Conservation (phyloP, 2,113 vertebrate genomes). For the Ranitomeya imitator region DNA sequence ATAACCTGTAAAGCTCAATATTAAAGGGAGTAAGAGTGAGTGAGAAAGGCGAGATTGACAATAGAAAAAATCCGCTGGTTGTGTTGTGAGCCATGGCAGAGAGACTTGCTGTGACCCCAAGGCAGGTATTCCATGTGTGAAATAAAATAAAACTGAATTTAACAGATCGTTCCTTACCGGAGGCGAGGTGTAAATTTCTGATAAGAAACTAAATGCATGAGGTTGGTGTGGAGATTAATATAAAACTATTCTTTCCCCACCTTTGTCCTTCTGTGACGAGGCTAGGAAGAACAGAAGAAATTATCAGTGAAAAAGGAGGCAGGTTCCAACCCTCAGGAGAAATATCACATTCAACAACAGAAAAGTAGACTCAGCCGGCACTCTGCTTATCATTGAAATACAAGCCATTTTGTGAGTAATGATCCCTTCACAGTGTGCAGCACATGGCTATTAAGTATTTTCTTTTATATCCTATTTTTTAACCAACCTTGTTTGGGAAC, state of each 20-base stretch:
- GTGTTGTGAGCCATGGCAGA: constrained; percentile 50
- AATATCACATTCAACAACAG: constrained; percentile 28
- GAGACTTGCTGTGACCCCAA: constrained; percentile 60
- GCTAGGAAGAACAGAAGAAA: constrained; percentile 36
- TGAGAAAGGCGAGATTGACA: constrained; percentile 46
- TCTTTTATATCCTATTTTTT: constrained; percentile 32
- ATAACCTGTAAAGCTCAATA: constrained; percentile 53
- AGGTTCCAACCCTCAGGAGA: constrained; percentile 48
- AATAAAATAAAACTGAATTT: constrained; percentile 65
- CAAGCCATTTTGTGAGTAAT: constrained; percentile 32
- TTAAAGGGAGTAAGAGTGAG: constrained; percentile 60
- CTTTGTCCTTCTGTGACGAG: constrained; percentile 40
- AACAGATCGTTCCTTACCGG: constrained; percentile 63
- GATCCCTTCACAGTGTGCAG: constrained; percentile 19
- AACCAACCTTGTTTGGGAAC: constrained; percentile 38
- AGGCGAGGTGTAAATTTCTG: constrained; percentile 60
- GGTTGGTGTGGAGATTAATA: constrained; percentile 60
- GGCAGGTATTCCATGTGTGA: constrained; percentile 55
- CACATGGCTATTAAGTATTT: constrained; percentile 33
- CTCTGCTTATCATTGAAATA: constrained; percentile 40
- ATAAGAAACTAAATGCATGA: constrained; percentile 57
- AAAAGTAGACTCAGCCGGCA: constrained; percentile 26
- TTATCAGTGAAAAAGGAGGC: constrained; percentile 49
- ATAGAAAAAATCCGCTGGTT: constrained; percentile 57
- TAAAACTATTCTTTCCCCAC: constrained; percentile 46